Conservation (phyloP, 1,140 invertebrate species). For the Euglossa dilemma region DNA sequence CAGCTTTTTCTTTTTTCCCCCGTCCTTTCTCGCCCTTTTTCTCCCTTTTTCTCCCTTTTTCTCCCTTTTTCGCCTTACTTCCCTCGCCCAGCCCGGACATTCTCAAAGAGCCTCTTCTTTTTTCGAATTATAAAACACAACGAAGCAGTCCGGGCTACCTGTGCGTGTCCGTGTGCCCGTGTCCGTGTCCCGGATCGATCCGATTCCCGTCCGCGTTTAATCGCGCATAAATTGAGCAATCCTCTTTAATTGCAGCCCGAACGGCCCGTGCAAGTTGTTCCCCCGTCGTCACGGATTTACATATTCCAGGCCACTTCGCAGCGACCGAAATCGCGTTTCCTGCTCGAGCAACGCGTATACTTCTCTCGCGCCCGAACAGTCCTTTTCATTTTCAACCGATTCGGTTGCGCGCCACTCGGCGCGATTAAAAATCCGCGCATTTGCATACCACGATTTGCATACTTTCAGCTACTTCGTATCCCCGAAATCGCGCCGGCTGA, state of each 20-base stretch:
- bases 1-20: neutral
- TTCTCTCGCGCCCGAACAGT: neutral
- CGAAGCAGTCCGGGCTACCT: neutral
- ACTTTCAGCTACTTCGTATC: neutral
- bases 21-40: too few relatives aligned
- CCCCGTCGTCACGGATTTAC: neutral
- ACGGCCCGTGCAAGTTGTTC: neutral
- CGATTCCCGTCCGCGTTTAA: constrained; percentile 26
- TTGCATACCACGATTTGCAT: neutral
- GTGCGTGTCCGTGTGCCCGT: neutral
- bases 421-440: neutral
- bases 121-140: constrained; percentile 28
- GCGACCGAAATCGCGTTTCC: constrained; percentile 1
- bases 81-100: neutral
- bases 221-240: constrained; percentile 46
- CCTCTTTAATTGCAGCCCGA: constrained; percentile 35
- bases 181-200: constrained; percentile 2
- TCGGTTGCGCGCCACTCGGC: neutral
- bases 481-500: neutral
- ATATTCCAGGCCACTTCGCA: constrained; percentile 19
- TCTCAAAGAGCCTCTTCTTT: neutral
- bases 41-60: neutral
- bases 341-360: neutral
- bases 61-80: neutral
- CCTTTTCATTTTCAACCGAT: neutral